phyloP scores from a whole-genome alignment of 2,888 invertebrate genomes.

The Linnaemya vulpina region DNA sequence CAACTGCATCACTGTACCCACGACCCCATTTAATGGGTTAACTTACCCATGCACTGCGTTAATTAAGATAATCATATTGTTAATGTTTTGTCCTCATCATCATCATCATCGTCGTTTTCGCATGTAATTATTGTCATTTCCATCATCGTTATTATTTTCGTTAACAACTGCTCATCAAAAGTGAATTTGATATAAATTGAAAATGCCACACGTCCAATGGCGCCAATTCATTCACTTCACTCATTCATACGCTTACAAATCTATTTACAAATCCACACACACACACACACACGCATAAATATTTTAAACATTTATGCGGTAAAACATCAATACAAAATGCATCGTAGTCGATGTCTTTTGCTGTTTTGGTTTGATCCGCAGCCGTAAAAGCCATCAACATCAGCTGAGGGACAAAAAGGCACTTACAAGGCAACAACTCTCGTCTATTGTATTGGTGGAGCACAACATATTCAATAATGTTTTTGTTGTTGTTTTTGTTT shows the following conservation, averaged over 20 bases:
- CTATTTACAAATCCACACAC: conserved; percentile 16
- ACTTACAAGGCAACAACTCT: conserved; percentile 25
- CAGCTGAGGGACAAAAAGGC: conserved; percentile 6
- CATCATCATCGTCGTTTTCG: conserved; percentile 5
- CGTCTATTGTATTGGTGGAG: neutral
- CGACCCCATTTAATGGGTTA: conserved; percentile 15
- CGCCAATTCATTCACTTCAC: conserved; percentile 62
- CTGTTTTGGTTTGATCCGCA: conserved; percentile 38
- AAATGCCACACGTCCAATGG: conserved; percentile 70
- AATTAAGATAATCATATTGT: conserved; percentile 25
- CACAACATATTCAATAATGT: neutral
- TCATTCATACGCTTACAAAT: conserved; percentile 51
- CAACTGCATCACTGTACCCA: neutral
- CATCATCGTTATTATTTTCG: conserved; percentile 25
- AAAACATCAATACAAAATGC: conserved; percentile 56
- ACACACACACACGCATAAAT: conserved; percentile 40
- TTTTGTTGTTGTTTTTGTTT: too few species aligned
- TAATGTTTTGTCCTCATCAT: conserved; percentile 15
- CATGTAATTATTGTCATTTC: conserved; percentile 44
- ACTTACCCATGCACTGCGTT: conserved; percentile 2
- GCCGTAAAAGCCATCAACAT: conserved; percentile 23
- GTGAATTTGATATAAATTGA: conserved; percentile 69
- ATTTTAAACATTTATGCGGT: conserved; percentile 66
- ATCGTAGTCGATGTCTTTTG: conserved; percentile 41
- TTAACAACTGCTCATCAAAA: conserved; percentile 54